These are phyloP conservation scores for Barnardius zonarius DNA, from an alignment of 2,113 vertebrate genomes.

Conservation along the genomic window DNA sequence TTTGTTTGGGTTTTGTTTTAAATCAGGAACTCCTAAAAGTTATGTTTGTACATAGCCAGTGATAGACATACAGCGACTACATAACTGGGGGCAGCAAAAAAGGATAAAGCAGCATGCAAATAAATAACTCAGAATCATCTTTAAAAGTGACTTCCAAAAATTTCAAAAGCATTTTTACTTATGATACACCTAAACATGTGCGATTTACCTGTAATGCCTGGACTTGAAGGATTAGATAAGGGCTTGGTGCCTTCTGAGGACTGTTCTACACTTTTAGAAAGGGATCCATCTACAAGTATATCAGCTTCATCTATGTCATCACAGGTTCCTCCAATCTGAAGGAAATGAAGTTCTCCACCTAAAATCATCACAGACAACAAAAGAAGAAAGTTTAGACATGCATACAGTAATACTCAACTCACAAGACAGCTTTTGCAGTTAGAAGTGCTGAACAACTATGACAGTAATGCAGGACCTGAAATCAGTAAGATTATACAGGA, in stretches of 20 bases:
- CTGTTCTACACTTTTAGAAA: conserved; percentile 91
- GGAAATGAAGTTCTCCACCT: conserved; percentile 99
- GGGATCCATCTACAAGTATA: conserved; percentile 96
- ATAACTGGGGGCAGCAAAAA: background rate
- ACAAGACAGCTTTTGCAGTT: background rate
- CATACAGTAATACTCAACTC: background rate
- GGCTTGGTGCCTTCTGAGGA: conserved; percentile 90
- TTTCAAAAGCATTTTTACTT: background rate
- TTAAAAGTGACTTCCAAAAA: background rate
- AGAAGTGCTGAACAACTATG: background rate
- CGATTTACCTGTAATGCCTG: conserved; percentile 89
- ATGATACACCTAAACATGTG: background rate
- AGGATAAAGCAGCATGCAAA: background rate
- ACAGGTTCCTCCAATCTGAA: conserved; percentile 98
- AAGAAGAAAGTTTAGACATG: background rate
- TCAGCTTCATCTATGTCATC: conserved; percentile 96
- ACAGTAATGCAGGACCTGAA: background rate
- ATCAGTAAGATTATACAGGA: background rate
- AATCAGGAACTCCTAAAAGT: background rate
- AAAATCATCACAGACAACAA: conserved; percentile 16
- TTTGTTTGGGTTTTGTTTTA: background rate
- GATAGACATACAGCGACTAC: background rate
- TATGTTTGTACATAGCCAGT: background rate
- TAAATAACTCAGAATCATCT: background rate
- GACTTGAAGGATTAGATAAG: conserved; percentile 95